These are phyloP conservation scores for Thera britannica DNA, from an alignment of 2,888 invertebrate genomes.

Conservation along the genomic window DNA sequence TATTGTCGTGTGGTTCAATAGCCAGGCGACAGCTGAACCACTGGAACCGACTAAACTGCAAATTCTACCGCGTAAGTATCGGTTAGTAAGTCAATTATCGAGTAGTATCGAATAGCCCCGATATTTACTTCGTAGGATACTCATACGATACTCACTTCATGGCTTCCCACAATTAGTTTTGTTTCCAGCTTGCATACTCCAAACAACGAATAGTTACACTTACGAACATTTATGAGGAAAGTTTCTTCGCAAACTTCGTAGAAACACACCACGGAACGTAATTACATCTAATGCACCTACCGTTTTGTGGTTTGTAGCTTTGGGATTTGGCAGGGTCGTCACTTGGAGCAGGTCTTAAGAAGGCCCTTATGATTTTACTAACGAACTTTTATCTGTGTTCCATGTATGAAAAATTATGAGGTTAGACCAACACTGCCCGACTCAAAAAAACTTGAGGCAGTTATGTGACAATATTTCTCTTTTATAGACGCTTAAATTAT, in stretches of 20 bases:
- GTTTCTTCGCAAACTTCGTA: conserved; percentile 31
- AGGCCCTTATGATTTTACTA: conserved; percentile 6
- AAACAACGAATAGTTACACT: conserved; percentile 35
- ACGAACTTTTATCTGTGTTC: neutral
- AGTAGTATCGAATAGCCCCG: conserved; percentile 5
- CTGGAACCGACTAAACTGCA: conserved; percentile 4
- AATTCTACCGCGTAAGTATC: neutral
- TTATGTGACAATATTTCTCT: too few species aligned
- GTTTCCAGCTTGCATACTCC: conserved; percentile 32
- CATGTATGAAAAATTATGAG: too few species aligned
- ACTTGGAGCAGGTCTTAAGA: conserved; percentile 8
- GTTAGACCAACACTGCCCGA: too few species aligned
- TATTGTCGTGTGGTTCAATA: neutral
- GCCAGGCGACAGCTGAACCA: neutral
- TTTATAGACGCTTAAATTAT: too few species aligned
- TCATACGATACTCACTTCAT: conserved; percentile 24
- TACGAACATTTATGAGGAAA: conserved; percentile 35
- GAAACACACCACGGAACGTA: conserved; percentile 33
- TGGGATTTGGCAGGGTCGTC: conserved; percentile 24
- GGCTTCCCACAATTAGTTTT: conserved; percentile 32
- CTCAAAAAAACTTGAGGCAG: too few species aligned
- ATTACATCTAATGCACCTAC: conserved; percentile 36
- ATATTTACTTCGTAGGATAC: conserved; percentile 14
- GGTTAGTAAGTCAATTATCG: conserved; percentile 19
- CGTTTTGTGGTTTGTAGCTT: conserved; percentile 33